These are phyloP conservation scores for Lepisosteus oculatus DNA, from an alignment of 2,113 vertebrate species.

Conservation along the genomic window DNA sequence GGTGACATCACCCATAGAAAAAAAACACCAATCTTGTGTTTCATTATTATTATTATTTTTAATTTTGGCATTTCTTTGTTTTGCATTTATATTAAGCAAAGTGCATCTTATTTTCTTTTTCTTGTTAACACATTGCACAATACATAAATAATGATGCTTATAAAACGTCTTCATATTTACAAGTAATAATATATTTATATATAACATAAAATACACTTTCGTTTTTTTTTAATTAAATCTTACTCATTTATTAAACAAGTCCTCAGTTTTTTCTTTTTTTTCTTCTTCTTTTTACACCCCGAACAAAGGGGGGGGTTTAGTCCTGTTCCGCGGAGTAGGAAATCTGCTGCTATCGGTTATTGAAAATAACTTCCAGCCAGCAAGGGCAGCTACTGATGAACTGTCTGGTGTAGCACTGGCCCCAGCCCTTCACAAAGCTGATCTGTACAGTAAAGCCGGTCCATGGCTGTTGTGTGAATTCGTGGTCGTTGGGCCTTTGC, in stretches of 20 bases:
- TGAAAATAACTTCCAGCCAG: constrained; percentile 98
- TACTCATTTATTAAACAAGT: constrained; percentile 78
- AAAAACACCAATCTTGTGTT: constrained; percentile 55
- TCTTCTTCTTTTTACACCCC: constrained; percentile 54
- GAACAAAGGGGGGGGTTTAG: constrained; percentile 23
- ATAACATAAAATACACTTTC: constrained; percentile 99
- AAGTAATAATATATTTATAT: constrained; percentile 99
- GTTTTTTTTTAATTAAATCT: constrained; percentile 90
- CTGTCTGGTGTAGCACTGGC: constrained; percentile 97
- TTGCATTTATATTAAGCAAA: constrained; percentile 99
- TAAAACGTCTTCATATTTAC: constrained; percentile 99
- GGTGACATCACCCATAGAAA: constrained; percentile 59
- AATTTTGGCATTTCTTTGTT: constrained; percentile 97
- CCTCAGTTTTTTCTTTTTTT: constrained; percentile 57
- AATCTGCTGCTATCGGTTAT: constrained; percentile 79
- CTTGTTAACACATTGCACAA: constrained; percentile 99
- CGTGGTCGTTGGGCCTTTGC: constrained; percentile 94
- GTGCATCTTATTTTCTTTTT: constrained; percentile 97
- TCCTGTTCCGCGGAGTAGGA: constrained; percentile 25
- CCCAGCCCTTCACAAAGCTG: constrained; percentile 99
- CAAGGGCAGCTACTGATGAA: constrained; percentile 98
- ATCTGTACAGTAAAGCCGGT: constrained; percentile 97
- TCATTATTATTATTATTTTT: constrained; percentile 72
- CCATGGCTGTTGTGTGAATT: constrained; percentile 95
- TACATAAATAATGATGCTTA: constrained; percentile 99